Conservation (phyloP, 2,797 vertebrate genomes). For the Cuculus canorus region DNA sequence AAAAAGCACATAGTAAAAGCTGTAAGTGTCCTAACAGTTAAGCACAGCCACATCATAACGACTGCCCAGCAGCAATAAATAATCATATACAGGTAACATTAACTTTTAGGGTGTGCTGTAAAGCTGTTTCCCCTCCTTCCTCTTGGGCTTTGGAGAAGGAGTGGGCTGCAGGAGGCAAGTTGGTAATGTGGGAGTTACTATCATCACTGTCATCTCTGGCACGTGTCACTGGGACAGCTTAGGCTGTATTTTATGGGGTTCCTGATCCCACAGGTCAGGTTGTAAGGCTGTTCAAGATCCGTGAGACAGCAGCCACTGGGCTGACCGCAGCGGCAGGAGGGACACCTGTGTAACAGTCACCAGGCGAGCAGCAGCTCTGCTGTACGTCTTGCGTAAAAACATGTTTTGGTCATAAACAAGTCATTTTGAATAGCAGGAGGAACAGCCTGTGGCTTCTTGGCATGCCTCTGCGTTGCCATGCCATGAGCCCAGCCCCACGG, state of each 20-base stretch:
- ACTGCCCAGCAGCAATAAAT: constrained; percentile 66
- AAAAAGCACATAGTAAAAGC: constrained; percentile 61
- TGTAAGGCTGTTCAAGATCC: not conserved
- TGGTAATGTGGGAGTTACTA: constrained; percentile 25
- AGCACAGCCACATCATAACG: constrained; percentile 23
- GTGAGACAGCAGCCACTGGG: not conserved
- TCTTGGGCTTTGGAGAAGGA: constrained; percentile 42
- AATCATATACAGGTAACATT: constrained; percentile 56
- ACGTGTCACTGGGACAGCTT: not conserved
- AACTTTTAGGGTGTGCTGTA: constrained; percentile 55
- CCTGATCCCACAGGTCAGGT: not conserved
- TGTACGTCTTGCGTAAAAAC: not conserved
- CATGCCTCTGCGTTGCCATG: not conserved
- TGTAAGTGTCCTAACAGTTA: constrained; percentile 55
- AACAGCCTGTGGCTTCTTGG: not conserved
- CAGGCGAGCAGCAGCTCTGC: not conserved
- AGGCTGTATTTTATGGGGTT: not conserved
- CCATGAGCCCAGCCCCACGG: not conserved
- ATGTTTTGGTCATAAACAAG: not conserved
- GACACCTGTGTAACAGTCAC: not conserved
- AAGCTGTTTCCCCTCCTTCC: constrained; percentile 24
- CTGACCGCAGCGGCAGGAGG: not conserved
- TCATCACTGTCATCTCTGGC: not conserved
- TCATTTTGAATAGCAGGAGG: constrained; percentile 33
- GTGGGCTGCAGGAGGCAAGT: constrained; percentile 21